A percentile compares a stretch with the other conserved stretches of the same genome.
Conservation (phyloP, 1,140 invertebrate genomes). For the Bilobella aurantiaca region DNA sequence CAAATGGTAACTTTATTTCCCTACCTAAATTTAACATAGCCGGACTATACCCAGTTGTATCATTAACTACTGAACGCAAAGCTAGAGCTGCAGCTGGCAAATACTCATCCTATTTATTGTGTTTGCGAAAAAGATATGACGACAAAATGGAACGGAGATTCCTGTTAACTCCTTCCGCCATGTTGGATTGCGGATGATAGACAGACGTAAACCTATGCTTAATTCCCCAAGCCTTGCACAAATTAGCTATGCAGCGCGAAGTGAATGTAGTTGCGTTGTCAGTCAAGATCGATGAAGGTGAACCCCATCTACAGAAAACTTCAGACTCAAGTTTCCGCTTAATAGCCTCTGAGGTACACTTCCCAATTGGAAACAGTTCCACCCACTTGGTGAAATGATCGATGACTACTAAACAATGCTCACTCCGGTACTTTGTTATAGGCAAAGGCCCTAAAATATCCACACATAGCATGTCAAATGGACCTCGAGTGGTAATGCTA, state of each 20-base stretch:
- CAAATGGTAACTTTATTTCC: slow-evolving; percentile 31
- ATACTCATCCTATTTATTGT: slow-evolving; percentile 37
- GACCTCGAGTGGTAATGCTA: neutral
- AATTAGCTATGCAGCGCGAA: slow-evolving; percentile 10
- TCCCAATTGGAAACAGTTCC: slow-evolving; percentile 30
- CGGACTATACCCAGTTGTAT: slow-evolving; percentile 38
- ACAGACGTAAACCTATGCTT: slow-evolving; percentile 34
- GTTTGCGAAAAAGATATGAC: slow-evolving; percentile 37
- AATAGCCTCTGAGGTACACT: slow-evolving; percentile 20
- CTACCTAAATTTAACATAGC: slow-evolving; percentile 39
- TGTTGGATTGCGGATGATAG: slow-evolving; percentile 41
- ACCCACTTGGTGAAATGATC: slow-evolving; percentile 35
- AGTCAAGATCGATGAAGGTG: slow-evolving; percentile 26
- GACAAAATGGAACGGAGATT: slow-evolving; percentile 40
- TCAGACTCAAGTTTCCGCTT: slow-evolving; percentile 27
- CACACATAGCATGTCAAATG: neutral
- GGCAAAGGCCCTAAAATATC: slow-evolving; percentile 33
- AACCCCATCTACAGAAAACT: slow-evolving; percentile 35
- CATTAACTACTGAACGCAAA: slow-evolving; percentile 39
- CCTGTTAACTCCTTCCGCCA: slow-evolving; percentile 41
- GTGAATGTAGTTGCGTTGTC: slow-evolving; percentile 37
- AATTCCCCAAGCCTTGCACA: slow-evolving; percentile 16
- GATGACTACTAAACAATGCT: slow-evolving; percentile 23
- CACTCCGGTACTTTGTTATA: slow-evolving; percentile 15
- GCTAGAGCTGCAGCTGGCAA: slow-evolving; percentile 40